Evolutionary conservation across 1,140 invertebrate species (phyloP).

Genomic region (Nasonia longicornis): DNA sequence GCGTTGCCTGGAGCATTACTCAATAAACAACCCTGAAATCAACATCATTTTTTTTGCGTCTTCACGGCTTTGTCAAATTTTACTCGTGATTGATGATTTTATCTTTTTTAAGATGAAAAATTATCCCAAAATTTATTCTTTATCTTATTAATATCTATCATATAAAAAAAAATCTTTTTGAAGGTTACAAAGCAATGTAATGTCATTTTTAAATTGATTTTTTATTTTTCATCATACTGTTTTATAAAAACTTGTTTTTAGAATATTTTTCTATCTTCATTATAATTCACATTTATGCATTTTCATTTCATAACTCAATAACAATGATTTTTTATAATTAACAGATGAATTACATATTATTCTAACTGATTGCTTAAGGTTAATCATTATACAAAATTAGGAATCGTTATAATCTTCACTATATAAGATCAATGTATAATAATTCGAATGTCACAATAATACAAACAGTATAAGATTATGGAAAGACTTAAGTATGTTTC

Average conservation of each 20-base stretch:
- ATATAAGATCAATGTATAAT: not conserved
- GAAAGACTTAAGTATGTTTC: conserved; percentile 5
- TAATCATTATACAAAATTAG: conserved; percentile 3
- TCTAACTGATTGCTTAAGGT: not conserved
- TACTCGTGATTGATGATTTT: too few relatives aligned
- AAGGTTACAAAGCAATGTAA: conserved; percentile 11
- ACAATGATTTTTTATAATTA: conserved; percentile 12
- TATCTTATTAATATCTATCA: not conserved
- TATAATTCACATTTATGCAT: not conserved
- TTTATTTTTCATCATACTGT: not conserved
- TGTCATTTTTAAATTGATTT: not conserved
- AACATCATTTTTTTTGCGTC: too few relatives aligned
- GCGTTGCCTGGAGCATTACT: too few relatives aligned
- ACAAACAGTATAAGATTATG: conserved; percentile 12
- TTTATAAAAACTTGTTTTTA: conserved; percentile 14
- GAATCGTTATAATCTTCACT: not conserved
- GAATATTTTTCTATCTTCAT: not conserved
- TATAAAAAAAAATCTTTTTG: not conserved
- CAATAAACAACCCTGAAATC: too few relatives aligned
- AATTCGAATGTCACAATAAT: conserved; percentile 30
- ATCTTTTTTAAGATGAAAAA: too few relatives aligned
- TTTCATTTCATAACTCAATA: not conserved
- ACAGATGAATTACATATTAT: not conserved
- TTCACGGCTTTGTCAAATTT: too few relatives aligned
- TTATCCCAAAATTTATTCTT: not conserved